Evolutionary conservation across 1,140 invertebrate species (phyloP), one percentile per base, ranked within the genome.

Genomic region (Aporrectodea caliginosa): DNA sequence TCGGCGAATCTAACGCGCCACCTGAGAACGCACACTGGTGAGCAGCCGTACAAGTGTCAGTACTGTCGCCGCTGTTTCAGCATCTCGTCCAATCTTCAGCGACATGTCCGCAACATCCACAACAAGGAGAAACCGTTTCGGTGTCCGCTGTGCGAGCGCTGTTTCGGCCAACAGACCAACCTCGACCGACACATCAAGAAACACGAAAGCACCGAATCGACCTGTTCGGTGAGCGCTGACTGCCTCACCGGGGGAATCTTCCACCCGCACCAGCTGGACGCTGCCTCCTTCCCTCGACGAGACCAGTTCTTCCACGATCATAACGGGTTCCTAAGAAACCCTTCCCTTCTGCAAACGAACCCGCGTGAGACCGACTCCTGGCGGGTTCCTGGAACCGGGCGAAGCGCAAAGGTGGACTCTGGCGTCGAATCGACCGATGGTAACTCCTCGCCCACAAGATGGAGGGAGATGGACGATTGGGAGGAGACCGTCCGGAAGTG

Each of bases 111-210:
- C 69, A 99, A 99, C 86, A 99, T 99, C 82, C 98, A 99, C 89
- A 98, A 99, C 89, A 88, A 88, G 87, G 95, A 97, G 88, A 92
- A 94, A 72, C 95, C 95, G 0, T 91, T 91, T 73, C 69, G 35
- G 33, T 81, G 80, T 84, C 88, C 86, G 43, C 84, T 98, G 29
- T 98, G 96, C 87, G 95, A 97, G 80, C 90, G 94, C 80, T 97
- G 96, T 87, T 99, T 99, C 88, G 97, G 97, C 0, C 97, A 99
- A 88, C 97, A 99, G 88, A 99, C 97, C 0, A 99, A 99, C 89
- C 90, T 99, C 69, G 97, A 98, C 86, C 91, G 97, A 16, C 97
- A 98, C 85, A 86, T 98, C 84, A 96, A 97, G 91, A 98, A 98
- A 85, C 96, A 98, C 87, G 95, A 58, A 58, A 22, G 43, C 6